Conservation (phyloP, 2,797 vertebrate species). For the Lagodon rhomboides region DNA sequence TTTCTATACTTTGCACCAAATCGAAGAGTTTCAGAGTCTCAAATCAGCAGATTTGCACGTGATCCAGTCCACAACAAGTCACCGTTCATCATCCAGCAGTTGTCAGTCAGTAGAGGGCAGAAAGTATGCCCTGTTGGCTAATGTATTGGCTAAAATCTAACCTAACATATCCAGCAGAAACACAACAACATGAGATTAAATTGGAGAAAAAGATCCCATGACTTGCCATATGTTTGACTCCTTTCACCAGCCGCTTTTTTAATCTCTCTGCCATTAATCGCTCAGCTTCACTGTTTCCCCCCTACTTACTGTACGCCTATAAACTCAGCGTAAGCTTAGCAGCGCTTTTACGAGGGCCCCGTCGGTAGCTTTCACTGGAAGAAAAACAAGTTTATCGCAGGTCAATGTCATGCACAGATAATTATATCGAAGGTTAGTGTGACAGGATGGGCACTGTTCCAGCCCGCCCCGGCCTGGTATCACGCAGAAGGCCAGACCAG, state of each 20-base stretch:
- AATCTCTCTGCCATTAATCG: slow-evolving; percentile 3
- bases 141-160: not conserved
- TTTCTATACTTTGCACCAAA: not conserved
- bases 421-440: slow-evolving; percentile 49
- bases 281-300: slow-evolving; percentile 16
- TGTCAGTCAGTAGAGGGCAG: slow-evolving; percentile 13
- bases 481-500: slow-evolving; percentile 31
- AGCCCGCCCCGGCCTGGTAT: slow-evolving; percentile 44
- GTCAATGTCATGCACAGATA: slow-evolving; percentile 47
- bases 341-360: slow-evolving; percentile 21
- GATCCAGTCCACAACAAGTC: not conserved
- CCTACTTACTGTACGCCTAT: slow-evolving; percentile 5
- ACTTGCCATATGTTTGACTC: slow-evolving; percentile 7
- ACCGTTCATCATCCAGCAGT: not conserved
- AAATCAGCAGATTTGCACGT: not conserved
- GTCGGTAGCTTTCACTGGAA: slow-evolving; percentile 5
- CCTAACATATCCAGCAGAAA: not conserved
- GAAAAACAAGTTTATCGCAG: slow-evolving; percentile 40
- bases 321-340: slow-evolving; percentile 33
- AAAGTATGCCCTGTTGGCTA: not conserved
- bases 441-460: slow-evolving; percentile 39
- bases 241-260: slow-evolving; percentile 3
- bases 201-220: not conserved
- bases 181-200: not conserved
- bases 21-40: not conserved